Evolutionary conservation across 2,888 invertebrate genomes (phyloP).

Genomic region (Hydraecia micacea): DNA sequence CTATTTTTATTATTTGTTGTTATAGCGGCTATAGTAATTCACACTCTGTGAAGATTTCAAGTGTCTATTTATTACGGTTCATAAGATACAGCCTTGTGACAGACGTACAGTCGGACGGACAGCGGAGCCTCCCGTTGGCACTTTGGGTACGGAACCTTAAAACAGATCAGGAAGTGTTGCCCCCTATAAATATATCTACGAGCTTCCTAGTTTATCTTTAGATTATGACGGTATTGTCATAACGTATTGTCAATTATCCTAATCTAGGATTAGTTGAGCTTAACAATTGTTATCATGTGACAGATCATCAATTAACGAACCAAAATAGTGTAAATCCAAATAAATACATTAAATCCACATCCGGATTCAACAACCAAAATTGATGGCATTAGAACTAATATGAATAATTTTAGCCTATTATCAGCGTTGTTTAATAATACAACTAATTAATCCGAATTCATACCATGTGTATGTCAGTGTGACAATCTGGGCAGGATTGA

Average conservation of each 20-base stretch:
- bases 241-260: not conserved
- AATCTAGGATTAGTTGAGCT: not conserved
- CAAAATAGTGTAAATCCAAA: not conserved
- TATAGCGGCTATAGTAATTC: not conserved
- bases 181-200: no score
- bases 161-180: not conserved
- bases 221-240: no score
- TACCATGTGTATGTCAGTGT: not conserved
- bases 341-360: not conserved
- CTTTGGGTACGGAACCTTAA: not conserved
- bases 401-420: conserved; percentile 1
- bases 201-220: not conserved
- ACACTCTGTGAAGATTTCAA: not conserved
- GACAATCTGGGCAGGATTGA: conserved; percentile 39
- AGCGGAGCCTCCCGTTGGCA: not conserved
- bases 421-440: conserved; percentile 14
- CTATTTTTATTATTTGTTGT: not conserved
- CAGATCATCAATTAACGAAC: not conserved
- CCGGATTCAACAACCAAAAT: not conserved
- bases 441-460: conserved; percentile 25
- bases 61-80: not conserved
- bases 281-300: not conserved
- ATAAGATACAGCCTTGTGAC: not conserved
- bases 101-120: not conserved
- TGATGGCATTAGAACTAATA: not conserved